A percentile compares a stretch with the other conserved stretches of the same genome.
phyloP scores from a whole-genome alignment of 2,113 vertebrate genomes.

The Ciconia maguari region DNA sequence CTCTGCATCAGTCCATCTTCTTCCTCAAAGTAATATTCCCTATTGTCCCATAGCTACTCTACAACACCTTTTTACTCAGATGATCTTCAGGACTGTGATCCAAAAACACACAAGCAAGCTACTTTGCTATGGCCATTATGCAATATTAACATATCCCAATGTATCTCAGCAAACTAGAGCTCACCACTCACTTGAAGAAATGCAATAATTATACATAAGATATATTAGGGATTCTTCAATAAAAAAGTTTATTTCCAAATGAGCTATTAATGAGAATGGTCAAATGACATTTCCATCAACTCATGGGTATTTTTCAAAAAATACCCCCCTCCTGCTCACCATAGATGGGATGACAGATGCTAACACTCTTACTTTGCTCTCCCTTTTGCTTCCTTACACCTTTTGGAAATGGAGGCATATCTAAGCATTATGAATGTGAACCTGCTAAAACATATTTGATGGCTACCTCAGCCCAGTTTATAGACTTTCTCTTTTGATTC shows the following conservation, averaged over 20 bases:
- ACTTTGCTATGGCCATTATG: not conserved
- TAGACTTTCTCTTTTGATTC: not conserved
- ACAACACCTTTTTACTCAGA: not conserved
- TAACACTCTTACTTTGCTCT: not conserved
- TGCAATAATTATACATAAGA: not conserved
- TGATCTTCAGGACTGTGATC: not conserved
- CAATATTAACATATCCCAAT: not conserved
- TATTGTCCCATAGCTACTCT: not conserved
- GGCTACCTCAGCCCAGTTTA: not conserved
- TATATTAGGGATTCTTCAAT: not conserved
- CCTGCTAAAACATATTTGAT: not conserved
- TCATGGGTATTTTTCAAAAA: not conserved
- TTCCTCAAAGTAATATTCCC: not conserved
- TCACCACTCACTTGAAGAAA: not conserved
- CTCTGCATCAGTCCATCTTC: not conserved
- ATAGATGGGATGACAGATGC: not conserved
- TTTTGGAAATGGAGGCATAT: not conserved
- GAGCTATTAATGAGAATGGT: not conserved
- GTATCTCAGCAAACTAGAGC: not conserved
- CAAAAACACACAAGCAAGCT: not conserved
- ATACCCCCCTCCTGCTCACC: not conserved
- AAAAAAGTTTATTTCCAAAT: not conserved
- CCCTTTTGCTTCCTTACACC: not conserved
- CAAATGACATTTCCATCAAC: not conserved
- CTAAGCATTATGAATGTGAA: not conserved